phyloP scores from a whole-genome alignment of 1,140 invertebrate species.

The Dermatophagoides farinae region DNA sequence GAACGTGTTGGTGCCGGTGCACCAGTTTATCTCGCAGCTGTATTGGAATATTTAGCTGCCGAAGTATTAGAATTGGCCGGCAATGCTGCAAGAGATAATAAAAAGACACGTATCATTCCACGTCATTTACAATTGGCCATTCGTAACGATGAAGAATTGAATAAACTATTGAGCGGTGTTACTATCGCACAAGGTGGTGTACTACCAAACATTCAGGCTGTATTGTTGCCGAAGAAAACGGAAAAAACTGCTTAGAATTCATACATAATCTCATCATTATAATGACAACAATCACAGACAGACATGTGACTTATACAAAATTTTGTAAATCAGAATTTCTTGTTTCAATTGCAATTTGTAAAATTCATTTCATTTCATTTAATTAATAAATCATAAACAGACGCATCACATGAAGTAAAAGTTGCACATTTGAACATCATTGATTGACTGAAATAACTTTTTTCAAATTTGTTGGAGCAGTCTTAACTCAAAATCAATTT shows the following conservation, averaged over 20 bases:
- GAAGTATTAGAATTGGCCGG: conserved; percentile 41
- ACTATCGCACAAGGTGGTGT: conserved; percentile 67
- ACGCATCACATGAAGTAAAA: too few species aligned
- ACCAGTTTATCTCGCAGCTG: conserved; percentile 35
- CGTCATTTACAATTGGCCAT: conserved; percentile 61
- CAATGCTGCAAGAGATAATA: conserved; percentile 45
- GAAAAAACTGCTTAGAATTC: conserved; percentile 21
- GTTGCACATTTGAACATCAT: too few species aligned
- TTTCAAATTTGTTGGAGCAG: too few species aligned
- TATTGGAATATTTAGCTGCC: conserved; percentile 34
- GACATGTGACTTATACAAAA: too few species aligned
- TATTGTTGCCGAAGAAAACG: conserved; percentile 45
- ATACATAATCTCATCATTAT: too few species aligned
- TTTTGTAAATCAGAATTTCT: too few species aligned
- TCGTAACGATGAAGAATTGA: conserved; percentile 64
- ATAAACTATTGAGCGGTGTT: conserved; percentile 50
- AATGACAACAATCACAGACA: too few species aligned
- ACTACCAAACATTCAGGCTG: conserved; percentile 50
- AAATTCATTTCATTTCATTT: too few species aligned
- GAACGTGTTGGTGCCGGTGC: conserved; percentile 33
- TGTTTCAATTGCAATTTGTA: too few species aligned
- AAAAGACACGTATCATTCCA: conserved; percentile 46
- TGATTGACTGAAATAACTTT: too few species aligned
- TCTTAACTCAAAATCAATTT: too few species aligned
- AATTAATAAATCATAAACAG: too few species aligned